Percentiles rank a stretch among this genome's conserved stretches.
Evolutionary conservation across 2,888 invertebrate genomes (phyloP).

Genomic region (Monochamus alternatus): DNA sequence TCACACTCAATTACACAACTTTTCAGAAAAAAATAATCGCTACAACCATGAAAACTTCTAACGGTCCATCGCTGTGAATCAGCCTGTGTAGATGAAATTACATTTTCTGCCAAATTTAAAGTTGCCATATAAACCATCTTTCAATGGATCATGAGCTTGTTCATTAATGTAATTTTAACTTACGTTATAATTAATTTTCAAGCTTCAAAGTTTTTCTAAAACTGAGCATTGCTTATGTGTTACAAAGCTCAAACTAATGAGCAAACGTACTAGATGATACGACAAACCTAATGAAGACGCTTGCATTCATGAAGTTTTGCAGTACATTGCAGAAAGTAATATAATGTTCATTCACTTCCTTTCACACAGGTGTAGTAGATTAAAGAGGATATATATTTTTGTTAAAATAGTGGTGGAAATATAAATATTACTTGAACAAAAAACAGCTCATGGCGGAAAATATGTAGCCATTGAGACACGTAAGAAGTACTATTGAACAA

Average conservation of each 20-base stretch:
- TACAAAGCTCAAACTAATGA: conserved; percentile 43
- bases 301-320: conserved; percentile 44
- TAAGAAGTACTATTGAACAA: no score
- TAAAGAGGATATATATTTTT: conserved; percentile 22
- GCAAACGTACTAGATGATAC: conserved; percentile 41
- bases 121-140: conserved; percentile 28
- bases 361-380: conserved; percentile 34
- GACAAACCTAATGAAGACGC: conserved; percentile 45
- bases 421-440: conserved; percentile 30
- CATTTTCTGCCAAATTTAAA: conserved; percentile 17
- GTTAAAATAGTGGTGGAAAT: conserved; percentile 11
- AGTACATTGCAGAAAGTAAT: conserved; percentile 37
- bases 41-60: no score
- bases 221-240: conserved; percentile 32
- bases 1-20: no score
- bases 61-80: no score
- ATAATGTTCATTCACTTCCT: conserved; percentile 38
- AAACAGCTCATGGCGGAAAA: conserved; percentile 8
- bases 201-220: conserved; percentile 30
- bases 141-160: conserved; percentile 24
- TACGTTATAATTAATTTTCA: conserved; percentile 39
- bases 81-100: not conserved
- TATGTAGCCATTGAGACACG: not conserved
- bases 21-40: no score
- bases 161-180: conserved; percentile 35